Evolutionary conservation across 1,140 invertebrate species (phyloP), one percentile per base, ranked within the genome.

Genomic region (Lysiphlebus fabarum): DNA sequence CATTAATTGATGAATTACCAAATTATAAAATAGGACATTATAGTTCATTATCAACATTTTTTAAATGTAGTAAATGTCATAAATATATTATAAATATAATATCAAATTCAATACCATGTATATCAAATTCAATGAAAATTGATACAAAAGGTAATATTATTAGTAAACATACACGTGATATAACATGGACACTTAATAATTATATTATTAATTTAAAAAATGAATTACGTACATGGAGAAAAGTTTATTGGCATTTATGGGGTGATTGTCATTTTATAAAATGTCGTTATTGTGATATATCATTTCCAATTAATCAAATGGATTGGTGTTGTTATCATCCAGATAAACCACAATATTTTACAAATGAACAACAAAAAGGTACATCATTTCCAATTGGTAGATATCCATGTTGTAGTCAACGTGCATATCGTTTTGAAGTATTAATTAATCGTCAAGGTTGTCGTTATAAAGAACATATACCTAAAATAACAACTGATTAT

Each of bases 231-330:
- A 87, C 87, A 0, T 96, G 94, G 94, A 80, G 91, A 0, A 89
- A 88, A 70, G 91, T 95, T 1, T 96, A 96, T 77, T 97, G 94
- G 94, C 84, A 89, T 53, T 75, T 96, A 9, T 96, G 93, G 93
- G 91, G 90, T 0, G 86, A 91, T 67, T 88, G 88, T 61, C 91
- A 94, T 75, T 92, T 90, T 75, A 74, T 93, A 7, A 85, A 84
- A 54, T 94, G 92, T 66, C 82, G 82, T 38, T 82, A 84, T 0
- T 94, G 91, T 66, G 85, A 88, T 64, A 83, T 81, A 14, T 86
- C 87, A 68, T 93, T 92, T 70, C 86, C 90, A 0, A 84, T 86
- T 0, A 85, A 86, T 69, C 87, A 91, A 78, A 87, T 89, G 81
- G 83, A 85, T 56, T 90, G 88, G 87, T 94, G 92, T 65, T 83